phyloP scores from a whole-genome alignment of 2,888 invertebrate genomes.

The Therioaphis trifolii region DNA sequence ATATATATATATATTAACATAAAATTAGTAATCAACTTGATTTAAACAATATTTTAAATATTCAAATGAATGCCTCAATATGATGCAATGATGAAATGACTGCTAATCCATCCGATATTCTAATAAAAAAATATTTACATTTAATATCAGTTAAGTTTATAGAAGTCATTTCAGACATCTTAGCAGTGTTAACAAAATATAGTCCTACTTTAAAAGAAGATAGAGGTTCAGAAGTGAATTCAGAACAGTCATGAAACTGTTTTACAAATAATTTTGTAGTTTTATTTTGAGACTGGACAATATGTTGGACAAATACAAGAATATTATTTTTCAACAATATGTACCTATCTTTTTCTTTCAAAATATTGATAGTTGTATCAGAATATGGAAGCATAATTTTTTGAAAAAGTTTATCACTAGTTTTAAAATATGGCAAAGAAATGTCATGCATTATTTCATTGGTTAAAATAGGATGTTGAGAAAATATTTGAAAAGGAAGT shows the following conservation, averaged over 20 bases:
- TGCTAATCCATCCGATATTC: too few relatives aligned
- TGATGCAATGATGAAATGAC: too few relatives aligned
- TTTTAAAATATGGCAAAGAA: neutral
- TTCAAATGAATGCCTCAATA: too few relatives aligned
- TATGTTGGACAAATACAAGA: neutral
- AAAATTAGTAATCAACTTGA: too few relatives aligned
- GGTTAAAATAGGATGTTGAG: neutral
- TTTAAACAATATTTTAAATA: too few relatives aligned
- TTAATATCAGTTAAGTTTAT: neutral
- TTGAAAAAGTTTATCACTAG: neutral
- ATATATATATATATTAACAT: too few relatives aligned
- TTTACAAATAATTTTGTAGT: neutral
- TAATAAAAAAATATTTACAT: too few relatives aligned
- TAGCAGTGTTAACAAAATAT: neutral
- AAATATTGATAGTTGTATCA: neutral
- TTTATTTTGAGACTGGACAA: neutral
- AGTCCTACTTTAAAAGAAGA: constrained; percentile 9
- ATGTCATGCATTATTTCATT: neutral
- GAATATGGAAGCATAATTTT: neutral
- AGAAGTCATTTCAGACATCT: neutral
- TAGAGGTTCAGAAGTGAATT: neutral
- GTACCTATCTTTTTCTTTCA: neutral
- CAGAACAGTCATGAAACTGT: neutral
- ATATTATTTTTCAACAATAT: neutral
- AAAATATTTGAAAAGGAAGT: neutral